Base-by-base conservation (phyloP, 2,113 vertebrate genomes). In the Psettodes erumei region DNA sequence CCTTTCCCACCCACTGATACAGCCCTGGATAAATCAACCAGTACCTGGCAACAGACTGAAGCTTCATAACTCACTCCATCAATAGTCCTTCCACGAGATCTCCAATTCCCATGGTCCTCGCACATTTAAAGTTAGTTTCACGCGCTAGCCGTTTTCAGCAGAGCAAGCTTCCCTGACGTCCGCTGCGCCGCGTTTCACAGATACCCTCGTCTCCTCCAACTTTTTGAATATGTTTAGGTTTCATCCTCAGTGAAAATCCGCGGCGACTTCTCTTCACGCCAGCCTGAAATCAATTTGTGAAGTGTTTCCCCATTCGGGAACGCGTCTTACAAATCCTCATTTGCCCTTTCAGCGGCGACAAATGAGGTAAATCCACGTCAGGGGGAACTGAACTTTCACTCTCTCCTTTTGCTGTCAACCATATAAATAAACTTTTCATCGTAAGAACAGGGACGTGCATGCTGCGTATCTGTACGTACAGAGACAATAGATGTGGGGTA, bases 271-370 rank as follows among this genome's bases (percentile, higher is more conserved):
- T 62, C 60, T 80, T 77, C 27, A 60, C 3, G 8, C 47, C 47
- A 67, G 16, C 15, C 53, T 54, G 21, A 58, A 80, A 73, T 63
- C 53, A 75, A 68, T 80, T 70, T 73, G 25, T 60, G 78, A 66
- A 60, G 45, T 5, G 1, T 30, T 79, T 75, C 43, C n/a, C 42
- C 37, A 62, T 69, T 75, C 53, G 56, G 61, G 56, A 60, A 32
- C 28, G 11, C 33, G 54, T 63, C 43, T 73, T 77, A 51, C 40
- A 74, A 84, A 55, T 81, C n/a, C 3, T 67, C 8, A 58, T 70
- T 69, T 75, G 33, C 16, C 28, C 65, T 59, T 18, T 53, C 25
- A 45, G 47, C 66, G 32, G 27, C n/a, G 64, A 76, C 38, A 75
- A 27, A 60, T 48, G 35, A 75, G 23, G 25, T 32, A 32, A 73